Evolutionary conservation across 2,113 vertebrate species (phyloP), one percentile per base, ranked within the genome.

Genomic region (Syngnathus floridae): DNA sequence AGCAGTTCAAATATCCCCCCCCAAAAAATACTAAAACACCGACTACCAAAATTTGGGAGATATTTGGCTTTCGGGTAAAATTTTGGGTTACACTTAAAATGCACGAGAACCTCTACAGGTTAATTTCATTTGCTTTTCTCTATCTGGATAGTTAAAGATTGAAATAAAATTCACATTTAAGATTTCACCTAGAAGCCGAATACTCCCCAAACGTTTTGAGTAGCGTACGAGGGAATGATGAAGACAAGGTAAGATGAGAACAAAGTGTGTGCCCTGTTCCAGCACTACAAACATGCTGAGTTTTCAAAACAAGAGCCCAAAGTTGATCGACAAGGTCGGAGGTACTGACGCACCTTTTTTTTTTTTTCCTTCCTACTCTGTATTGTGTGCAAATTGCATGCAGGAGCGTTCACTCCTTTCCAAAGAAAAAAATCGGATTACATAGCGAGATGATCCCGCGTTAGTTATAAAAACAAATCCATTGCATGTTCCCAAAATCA

Each of bases 231-330:
- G 13, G 17, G 74, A 58, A 65, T 61, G 59, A 61, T 14, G n/a
- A 10, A 7, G 21, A 13, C 12, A 26, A 61, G 58, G 37, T 21
- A 56, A 71, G 43, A 36, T 67, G 41, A 75, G 38, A 63, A 7
- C 16, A 72, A 62, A 74, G 78, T 77, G 81, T 82, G 86, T 59
- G 62, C 75, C 72, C 79, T 79, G 78, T 69, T 90, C 89, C 71
- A 67, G 87, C 89, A 78, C 69, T 69, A 84, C 83, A 85, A 90
- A 76, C 86, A 78, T 74, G 83, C 86, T 69, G 87, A 56, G 86
- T 87, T 84, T 74, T 88, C 83, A 6, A 85, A 84, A 87, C 80
- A 85, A 84, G 66, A 81, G 80, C 81, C 78, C 62, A 75, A 82
- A 87, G 85, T 76, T 87, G 86, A 90, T 89, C 72, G 69, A 85